Evolutionary conservation across 2,888 invertebrate genomes (phyloP), one percentile per base, ranked within the genome.

Genomic region (Tiliacea citrago): DNA sequence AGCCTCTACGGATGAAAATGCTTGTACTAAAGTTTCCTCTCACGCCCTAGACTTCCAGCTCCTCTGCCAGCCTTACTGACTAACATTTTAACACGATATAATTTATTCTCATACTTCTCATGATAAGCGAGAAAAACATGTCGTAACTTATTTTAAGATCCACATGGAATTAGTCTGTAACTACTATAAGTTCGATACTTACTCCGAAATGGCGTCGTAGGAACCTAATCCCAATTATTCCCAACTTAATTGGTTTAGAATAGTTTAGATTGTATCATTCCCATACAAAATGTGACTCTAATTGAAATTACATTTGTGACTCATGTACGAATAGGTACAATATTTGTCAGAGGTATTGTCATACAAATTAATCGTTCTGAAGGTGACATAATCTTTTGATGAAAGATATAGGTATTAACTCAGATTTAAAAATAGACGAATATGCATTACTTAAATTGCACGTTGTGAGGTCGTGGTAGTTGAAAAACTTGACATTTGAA

Each of bases 371-470:
- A 76, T 61, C 45, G 73, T 60, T n/a, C 12, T 65, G 16, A 70
- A 84, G 68, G 63, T 84, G 79, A 76, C 55, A 73, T 79, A 77
- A 80, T 82, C 77, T 58, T 80, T 80, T 76, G 73, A 82, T 84
- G 79, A 82, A 75, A 78, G 66, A 76, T 73, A 69, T 16, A n/a
- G n/a, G n/a, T n/a, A 71, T 84, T 74, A 78, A 73, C 73, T 74
- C 79, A 79, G 79, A 65, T 69, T 69, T 81, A 79, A 75, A 84
- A 83, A 83, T 84, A 83, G 75, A 79, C 29, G 24, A 75, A 68
- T 67, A 67, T 81, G 53, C 63, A 71, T 79, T 79, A 74, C 69
- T 58, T 69, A 49, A 49, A 62, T 51, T 60, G 58, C 80, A 68
- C 60, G 82, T n/a, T 63, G 24, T 70, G 45, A 29, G 58, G n/a